phyloP scores from a whole-genome alignment of 2,888 invertebrate species.

The Holacanthella duospinosa region DNA sequence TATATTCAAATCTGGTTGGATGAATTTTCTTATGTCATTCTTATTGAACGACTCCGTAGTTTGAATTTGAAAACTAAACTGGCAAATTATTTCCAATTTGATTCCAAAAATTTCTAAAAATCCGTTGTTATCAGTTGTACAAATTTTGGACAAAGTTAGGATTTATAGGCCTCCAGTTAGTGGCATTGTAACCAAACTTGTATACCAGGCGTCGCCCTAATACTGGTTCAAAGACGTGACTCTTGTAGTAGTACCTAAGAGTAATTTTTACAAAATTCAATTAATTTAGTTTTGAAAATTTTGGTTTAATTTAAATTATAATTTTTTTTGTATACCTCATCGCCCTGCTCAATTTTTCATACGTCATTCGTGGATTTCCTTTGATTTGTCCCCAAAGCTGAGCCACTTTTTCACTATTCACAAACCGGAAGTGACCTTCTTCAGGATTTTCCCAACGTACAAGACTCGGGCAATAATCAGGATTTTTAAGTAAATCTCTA shows the following conservation, averaged over 20 bases:
- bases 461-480: constrained; percentile 63
- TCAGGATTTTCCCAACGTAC: constrained; percentile 81
- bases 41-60: no score
- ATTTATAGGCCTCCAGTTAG: constrained; percentile 60
- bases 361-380: constrained; percentile 79
- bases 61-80: no score
- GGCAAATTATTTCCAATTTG: no score
- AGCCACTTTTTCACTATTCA: constrained; percentile 74
- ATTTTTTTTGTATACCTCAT: constrained; percentile 56
- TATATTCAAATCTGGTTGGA: no score
- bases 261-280: no score
- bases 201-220: constrained; percentile 65
- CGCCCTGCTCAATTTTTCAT: constrained; percentile 81
- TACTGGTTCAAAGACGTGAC: constrained; percentile 61
- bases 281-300: no score
- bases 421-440: constrained; percentile 75
- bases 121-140: constrained; percentile 7
- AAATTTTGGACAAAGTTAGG: constrained; percentile 10
- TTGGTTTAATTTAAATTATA: constrained; percentile 2
- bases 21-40: no score
- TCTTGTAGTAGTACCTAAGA: constrained; percentile 66
- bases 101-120: no score
- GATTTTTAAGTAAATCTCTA: constrained; percentile 63
- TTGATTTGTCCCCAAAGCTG: constrained; percentile 77
- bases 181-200: constrained; percentile 69